phyloP scores from a whole-genome alignment of 23 tunicate species.

The Trididemnum nubilum region DNA sequence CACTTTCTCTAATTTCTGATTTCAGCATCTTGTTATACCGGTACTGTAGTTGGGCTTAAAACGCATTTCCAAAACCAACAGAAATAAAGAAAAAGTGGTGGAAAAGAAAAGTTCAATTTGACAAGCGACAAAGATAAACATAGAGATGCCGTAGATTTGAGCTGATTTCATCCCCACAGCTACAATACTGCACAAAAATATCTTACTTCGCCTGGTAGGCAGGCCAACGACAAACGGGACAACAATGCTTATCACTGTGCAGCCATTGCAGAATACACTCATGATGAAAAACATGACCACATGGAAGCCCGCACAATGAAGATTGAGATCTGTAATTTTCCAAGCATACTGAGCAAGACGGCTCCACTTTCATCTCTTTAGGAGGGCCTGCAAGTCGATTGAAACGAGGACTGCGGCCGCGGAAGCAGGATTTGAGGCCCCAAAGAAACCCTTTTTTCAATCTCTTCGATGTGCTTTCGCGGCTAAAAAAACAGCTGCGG shows the following conservation, averaged over 20 bases:
- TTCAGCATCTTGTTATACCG: no score
- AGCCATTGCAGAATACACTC: slow-evolving; percentile 54
- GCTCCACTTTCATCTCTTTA: slow-evolving; percentile 42
- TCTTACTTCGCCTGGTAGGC: slow-evolving; percentile 38
- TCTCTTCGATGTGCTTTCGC: not conserved
- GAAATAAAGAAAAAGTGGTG: no score
- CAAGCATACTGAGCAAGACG: slow-evolving; percentile 44
- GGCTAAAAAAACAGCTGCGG: slow-evolving; percentile 16
- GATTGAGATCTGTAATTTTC: slow-evolving; percentile 30
- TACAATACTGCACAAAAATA: not conserved
- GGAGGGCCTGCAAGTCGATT: slow-evolving; percentile 41
- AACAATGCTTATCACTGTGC: slow-evolving; percentile 54
- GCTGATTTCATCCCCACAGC: no score
- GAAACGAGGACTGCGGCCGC: slow-evolving; percentile 56
- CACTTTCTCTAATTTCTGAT: no score
- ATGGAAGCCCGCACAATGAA: slow-evolving; percentile 55
- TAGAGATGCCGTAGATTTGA: no score
- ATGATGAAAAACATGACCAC: slow-evolving; percentile 62
- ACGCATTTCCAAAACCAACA: no score
- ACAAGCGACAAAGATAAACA: no score
- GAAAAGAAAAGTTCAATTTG: no score
- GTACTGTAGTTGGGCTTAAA: no score
- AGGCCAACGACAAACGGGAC: slow-evolving; percentile 72
- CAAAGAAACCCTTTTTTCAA: slow-evolving; percentile 16
- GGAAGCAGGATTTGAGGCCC: slow-evolving; percentile 31